Base-by-base conservation (phyloP, 2,888 invertebrate species). In the Tethea ocularis region DNA sequence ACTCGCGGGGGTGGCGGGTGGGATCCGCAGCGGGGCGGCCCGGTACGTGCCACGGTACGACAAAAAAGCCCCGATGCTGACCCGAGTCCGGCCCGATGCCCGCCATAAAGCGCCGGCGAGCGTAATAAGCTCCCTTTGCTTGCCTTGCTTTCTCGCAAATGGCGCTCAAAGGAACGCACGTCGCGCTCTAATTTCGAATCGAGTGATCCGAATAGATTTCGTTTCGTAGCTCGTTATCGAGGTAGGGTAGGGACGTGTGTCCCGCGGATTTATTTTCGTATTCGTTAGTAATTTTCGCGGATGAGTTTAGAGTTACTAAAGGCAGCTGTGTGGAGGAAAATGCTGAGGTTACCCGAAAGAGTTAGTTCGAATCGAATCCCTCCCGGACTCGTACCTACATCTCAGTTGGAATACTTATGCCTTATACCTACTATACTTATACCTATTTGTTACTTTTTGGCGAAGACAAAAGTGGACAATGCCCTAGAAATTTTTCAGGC, bases 1-100 rank as follows among this genome's bases (percentile, higher is more conserved):
- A 46, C 77, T 80, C 82, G 83, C 81, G 80, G 74, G 80, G 33
- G 61, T 57, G 72, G 66, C 68, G 57, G 64, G 57, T 57, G 68
- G 66, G 68, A 20, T 56, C 71, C 63, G 71, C 59, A 57, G 62
- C 64, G 74, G 74, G 68, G 62, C 58, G 58, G 59, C 20, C 17
- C 61, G 72, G 82, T 83, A 86, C 88, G 88, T 86, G 89, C 88
- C 78, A 46, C 20, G 20, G 46, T 20, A 81, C 86, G 89, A 87
- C 88, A 89, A 88, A 88, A 89, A 84, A 87, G 82, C 85, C 80
- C 68, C 80, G 82, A 84, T 88, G 82, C 86, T 88, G 87, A 87
- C 88, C 87, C 86, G 76, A 75, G 85, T 83, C 86, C 88, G 80
- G 85, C 46, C 46, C 46, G 46, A 46, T 46, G 46, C 46, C 80